phyloP scores from a whole-genome alignment of 2,888 invertebrate genomes.

The Allophyes oxyacanthae region DNA sequence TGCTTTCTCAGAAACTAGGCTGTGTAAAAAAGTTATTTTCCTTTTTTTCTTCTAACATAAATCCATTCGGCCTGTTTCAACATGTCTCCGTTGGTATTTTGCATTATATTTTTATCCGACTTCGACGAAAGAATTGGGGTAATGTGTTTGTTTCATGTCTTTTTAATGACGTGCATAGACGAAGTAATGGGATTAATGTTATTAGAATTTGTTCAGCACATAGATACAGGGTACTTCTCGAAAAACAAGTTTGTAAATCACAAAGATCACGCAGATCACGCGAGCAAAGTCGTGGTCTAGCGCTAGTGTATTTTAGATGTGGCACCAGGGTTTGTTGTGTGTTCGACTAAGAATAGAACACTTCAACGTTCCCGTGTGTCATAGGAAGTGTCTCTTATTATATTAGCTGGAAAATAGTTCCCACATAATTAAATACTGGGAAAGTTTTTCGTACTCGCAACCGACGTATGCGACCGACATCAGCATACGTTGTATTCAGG shows the following conservation, averaged over 20 bases:
- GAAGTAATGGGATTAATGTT: constrained; percentile 3
- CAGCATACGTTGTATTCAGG: no score
- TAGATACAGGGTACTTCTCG: no score
- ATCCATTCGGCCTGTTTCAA: constrained; percentile 26
- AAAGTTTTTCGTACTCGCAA: no score
- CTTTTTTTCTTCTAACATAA: constrained; percentile 21
- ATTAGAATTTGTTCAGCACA: no score
- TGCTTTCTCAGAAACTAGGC: constrained; percentile 41
- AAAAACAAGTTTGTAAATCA: no score
- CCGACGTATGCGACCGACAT: no score
- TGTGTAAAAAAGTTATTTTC: constrained; percentile 22
- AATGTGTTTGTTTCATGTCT: constrained; percentile 39
- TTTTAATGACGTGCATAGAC: not conserved
- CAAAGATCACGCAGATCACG: not conserved
- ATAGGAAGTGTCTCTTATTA: constrained; percentile 1
- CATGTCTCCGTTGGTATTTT: constrained; percentile 18
- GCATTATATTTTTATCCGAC: constrained; percentile 42
- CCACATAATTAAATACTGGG: no score
- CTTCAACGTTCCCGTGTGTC: not conserved
- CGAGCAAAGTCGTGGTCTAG: not conserved
- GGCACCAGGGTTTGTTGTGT: not conserved
- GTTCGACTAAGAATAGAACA: not conserved
- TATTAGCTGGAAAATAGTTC: not conserved
- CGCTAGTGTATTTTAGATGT: not conserved
- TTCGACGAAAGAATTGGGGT: constrained; percentile 35